These are phyloP conservation scores for Macropis europaea DNA, from an alignment of 2,888 invertebrate species.

Conservation along the genomic window DNA sequence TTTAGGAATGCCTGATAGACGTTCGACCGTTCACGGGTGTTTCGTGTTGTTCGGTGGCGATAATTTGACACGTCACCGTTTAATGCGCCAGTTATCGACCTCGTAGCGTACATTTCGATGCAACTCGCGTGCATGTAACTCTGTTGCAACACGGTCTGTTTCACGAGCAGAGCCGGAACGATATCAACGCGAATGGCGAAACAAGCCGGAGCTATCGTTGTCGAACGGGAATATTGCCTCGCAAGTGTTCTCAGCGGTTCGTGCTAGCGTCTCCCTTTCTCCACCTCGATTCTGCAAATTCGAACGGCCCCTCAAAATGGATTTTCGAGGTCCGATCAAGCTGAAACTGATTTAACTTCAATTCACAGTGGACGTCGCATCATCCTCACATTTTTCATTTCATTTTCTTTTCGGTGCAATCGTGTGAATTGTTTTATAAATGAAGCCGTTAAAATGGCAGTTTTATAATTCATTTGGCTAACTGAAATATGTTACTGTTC, in stretches of 20 bases:
- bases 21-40: no score
- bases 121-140: conserved; percentile 13
- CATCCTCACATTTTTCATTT: no score
- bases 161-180: conserved; percentile 9
- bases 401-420: no score
- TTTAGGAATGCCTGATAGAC: no score
- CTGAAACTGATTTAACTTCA: no score
- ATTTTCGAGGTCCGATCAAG: no score
- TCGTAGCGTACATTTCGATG: conserved; percentile 26
- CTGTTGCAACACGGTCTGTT: conserved; percentile 36
- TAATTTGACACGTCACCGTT: conserved; percentile 43
- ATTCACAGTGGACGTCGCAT: no score
- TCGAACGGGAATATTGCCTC: conserved; percentile 6
- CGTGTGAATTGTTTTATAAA: no score
- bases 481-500: no score
- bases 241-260: background rate
- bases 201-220: background rate
- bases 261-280: no score
- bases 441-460: no score
- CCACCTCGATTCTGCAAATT: background rate
- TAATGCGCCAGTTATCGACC: conserved; percentile 44
- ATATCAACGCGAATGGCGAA: conserved; percentile 4
- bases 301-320: background rate
- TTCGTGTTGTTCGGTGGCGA: background rate
- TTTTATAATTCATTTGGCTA: no score